Evolutionary conservation across 2,888 invertebrate species (phyloP).

Genomic region (Melipona bicolor): DNA sequence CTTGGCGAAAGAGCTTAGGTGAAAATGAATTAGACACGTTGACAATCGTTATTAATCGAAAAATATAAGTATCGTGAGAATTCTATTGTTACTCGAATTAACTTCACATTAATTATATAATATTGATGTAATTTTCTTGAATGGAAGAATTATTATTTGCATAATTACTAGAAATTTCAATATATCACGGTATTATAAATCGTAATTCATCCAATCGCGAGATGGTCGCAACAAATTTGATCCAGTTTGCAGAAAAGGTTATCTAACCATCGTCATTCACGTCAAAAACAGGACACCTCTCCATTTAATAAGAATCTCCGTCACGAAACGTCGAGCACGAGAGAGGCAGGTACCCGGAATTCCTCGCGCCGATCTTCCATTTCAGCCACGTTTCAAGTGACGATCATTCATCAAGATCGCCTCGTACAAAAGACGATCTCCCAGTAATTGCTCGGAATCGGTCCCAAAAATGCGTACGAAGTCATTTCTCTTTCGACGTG

Average conservation of each 20-base stretch:
- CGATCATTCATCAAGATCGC: conserved; percentile 49
- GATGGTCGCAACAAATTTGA: not conserved
- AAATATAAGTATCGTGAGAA: too few species aligned
- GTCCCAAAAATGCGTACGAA: conserved; percentile 53
- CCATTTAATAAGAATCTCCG: not conserved
- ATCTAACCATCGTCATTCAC: not conserved
- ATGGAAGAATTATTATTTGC: too few species aligned
- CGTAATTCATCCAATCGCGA: not conserved
- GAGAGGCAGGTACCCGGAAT: not conserved
- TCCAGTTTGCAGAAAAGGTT: not conserved
- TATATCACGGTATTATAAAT: too few species aligned
- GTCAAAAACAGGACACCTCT: not conserved
- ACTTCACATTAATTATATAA: too few species aligned
- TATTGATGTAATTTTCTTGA: too few species aligned
- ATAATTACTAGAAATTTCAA: too few species aligned
- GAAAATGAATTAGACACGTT: too few species aligned
- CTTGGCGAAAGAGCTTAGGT: too few species aligned
- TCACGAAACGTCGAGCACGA: not conserved
- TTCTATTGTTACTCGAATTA: too few species aligned
- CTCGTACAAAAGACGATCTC: conserved; percentile 48
- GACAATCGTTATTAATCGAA: too few species aligned
- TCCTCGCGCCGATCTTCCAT: not conserved
- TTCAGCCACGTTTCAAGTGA: conserved; percentile 2
- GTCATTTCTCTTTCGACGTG: conserved; percentile 65
- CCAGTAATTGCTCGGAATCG: conserved; percentile 64